Evolutionary conservation across 2,797 vertebrate species (phyloP).

Genomic region (Halcyon chelicuti): DNA sequence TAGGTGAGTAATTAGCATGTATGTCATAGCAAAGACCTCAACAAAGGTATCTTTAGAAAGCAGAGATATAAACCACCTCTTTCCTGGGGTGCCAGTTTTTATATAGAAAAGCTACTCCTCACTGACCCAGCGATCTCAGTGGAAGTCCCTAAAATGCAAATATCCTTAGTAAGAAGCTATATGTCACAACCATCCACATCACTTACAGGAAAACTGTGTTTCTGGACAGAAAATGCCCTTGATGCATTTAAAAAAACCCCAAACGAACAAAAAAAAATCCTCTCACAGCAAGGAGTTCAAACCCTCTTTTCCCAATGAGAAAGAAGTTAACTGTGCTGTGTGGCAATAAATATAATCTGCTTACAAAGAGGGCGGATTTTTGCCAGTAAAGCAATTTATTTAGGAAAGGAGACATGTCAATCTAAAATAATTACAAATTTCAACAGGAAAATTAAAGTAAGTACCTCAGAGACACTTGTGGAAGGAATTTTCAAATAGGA

Average conservation of each 20-base stretch:
- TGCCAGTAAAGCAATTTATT: constrained; percentile 55
- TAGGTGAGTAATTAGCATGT: neutral
- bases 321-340: neutral
- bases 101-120: neutral
- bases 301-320: neutral
- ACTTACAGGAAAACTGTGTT: neutral
- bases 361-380: constrained; percentile 41
- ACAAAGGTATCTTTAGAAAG: neutral
- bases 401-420: constrained; percentile 53
- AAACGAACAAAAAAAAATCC: neutral
- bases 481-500: constrained; percentile 55
- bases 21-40: neutral
- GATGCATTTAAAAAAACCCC: neutral
- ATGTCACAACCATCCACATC: neutral
- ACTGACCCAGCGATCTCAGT: neutral
- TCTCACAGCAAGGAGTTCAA: neutral
- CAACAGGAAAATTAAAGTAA: constrained; percentile 69
- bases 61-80: neutral
- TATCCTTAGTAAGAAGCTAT: neutral
- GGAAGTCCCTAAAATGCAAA: neutral
- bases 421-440: constrained; percentile 64
- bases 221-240: neutral
- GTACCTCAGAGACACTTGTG: constrained; percentile 36
- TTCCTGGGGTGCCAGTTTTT: neutral
- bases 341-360: constrained; percentile 32